Percentiles rank a stretch among this genome's conserved stretches.
These are phyloP conservation scores for Aphelinus atriplicis DNA, from an alignment of 1,140 invertebrate species.

Conservation along the genomic window DNA sequence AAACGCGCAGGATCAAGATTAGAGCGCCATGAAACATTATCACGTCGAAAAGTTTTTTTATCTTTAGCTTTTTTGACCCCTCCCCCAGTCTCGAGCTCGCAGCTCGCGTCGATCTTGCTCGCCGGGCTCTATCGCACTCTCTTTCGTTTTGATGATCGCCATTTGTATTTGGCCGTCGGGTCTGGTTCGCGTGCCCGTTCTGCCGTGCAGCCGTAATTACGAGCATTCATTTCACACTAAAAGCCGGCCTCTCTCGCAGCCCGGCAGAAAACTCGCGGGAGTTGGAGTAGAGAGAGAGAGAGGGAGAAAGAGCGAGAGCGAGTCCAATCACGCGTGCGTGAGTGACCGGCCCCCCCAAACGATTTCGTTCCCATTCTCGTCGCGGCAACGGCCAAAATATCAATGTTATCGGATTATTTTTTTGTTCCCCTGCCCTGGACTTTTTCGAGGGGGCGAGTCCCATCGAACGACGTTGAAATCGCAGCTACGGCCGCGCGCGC, in stretches of 20 bases:
- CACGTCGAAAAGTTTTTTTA: neutral
- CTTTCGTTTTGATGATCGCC: slow-evolving; percentile 38
- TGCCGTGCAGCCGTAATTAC: slow-evolving; percentile 56
- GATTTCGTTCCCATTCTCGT: too few relatives aligned
- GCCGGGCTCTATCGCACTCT: slow-evolving; percentile 16
- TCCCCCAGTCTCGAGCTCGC: neutral
- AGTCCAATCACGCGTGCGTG: slow-evolving; percentile 29
- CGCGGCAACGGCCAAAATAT: slow-evolving; percentile 5
- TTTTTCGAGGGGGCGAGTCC: too few relatives aligned
- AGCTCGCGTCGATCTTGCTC: neutral
- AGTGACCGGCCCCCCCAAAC: slow-evolving; percentile 7
- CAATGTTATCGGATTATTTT: slow-evolving; percentile 20
- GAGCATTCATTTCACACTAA: slow-evolving; percentile 62
- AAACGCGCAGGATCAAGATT: too few relatives aligned
- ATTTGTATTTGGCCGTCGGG: slow-evolving; percentile 34
- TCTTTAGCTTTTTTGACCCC: neutral
- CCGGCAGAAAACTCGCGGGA: slow-evolving; percentile 3
- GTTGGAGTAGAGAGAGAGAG: slow-evolving; percentile 1
- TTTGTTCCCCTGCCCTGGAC: neutral
- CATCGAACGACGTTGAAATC: too few relatives aligned
- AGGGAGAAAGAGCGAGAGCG: neutral
- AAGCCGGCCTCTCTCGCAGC: slow-evolving; percentile 45
- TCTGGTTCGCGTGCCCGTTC: slow-evolving; percentile 35
- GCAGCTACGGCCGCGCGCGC: too few relatives aligned
- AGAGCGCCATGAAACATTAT: neutral